Evolutionary conservation across 2,113 vertebrate genomes (phyloP).

Genomic region (Dolichallabes microphthalmus): DNA sequence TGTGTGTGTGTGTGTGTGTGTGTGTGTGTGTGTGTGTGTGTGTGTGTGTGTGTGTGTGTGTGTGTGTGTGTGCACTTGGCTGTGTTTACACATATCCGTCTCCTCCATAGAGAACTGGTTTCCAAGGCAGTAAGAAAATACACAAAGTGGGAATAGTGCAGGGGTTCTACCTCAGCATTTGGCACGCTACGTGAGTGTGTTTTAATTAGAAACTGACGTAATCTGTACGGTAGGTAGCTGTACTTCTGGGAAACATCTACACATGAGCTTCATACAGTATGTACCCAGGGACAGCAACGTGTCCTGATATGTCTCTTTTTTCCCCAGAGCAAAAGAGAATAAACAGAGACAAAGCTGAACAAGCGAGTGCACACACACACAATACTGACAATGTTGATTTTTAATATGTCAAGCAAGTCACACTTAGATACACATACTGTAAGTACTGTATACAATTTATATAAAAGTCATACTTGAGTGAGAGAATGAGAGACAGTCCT

Average conservation of each 20-base stretch:
- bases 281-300: conserved; percentile 24
- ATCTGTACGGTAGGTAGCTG: conserved; percentile 5
- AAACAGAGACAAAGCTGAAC: neutral
- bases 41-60: conserved; percentile 18
- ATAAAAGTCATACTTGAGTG: neutral
- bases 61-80: neutral
- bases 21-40: neutral
- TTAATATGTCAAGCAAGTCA: neutral
- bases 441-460: neutral
- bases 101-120: conserved; percentile 22
- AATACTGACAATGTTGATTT: neutral
- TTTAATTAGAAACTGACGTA: conserved; percentile 39
- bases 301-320: conserved; percentile 24
- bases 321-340: neutral
- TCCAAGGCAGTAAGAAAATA: conserved; percentile 29
- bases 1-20: neutral
- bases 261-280: neutral
- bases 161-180: conserved; percentile 13
- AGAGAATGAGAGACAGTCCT: neutral
- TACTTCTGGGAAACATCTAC: conserved; percentile 21
- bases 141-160: conserved; percentile 13
- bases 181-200: neutral
- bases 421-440: neutral
- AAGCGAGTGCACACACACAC: neutral
- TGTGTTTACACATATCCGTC: conserved; percentile 1